These are phyloP conservation scores for Cerastoderma edule DNA, from an alignment of 2,888 invertebrate species.

Conservation along the genomic window DNA sequence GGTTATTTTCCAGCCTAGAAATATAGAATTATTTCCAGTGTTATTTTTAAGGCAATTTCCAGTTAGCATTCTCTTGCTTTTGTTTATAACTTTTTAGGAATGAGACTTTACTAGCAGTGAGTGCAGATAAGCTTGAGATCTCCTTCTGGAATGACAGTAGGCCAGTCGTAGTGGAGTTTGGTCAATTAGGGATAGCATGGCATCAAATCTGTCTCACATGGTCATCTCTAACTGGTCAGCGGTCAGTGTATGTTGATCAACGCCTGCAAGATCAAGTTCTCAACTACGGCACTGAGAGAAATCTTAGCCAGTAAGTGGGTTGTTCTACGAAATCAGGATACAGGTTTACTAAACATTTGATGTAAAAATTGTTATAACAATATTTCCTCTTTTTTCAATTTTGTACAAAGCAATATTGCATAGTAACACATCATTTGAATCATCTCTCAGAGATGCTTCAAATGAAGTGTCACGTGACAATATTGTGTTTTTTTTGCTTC, in stretches of 20 bases:
- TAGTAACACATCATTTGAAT: too few species aligned
- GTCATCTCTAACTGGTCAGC: conserved; percentile 49
- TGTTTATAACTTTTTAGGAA: conserved; percentile 25
- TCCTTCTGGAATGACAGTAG: conserved; percentile 22
- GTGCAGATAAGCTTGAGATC: conserved; percentile 24
- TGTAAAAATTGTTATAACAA: too few species aligned
- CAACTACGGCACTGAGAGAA: conserved; percentile 10
- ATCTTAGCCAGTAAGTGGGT: conserved; percentile 12
- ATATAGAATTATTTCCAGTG: too few species aligned
- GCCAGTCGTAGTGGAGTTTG: conserved; percentile 3
- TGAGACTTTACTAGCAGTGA: conserved; percentile 17
- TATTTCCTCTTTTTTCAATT: too few species aligned
- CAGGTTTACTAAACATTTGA: too few species aligned
- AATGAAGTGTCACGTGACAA: too few species aligned
- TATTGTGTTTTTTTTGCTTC: too few species aligned
- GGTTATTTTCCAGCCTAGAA: too few species aligned
- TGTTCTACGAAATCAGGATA: too few species aligned
- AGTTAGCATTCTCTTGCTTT: not conserved
- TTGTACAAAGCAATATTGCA: too few species aligned
- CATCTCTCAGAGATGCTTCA: too few species aligned
- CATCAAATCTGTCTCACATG: conserved; percentile 72
- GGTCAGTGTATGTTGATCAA: conserved; percentile 68
- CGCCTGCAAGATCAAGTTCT: not conserved
- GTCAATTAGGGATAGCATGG: conserved; percentile 58
- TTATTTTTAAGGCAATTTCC: too few species aligned